phyloP scores from a whole-genome alignment of 1,140 invertebrate genomes.

The Drosophila lacteicornis region DNA sequence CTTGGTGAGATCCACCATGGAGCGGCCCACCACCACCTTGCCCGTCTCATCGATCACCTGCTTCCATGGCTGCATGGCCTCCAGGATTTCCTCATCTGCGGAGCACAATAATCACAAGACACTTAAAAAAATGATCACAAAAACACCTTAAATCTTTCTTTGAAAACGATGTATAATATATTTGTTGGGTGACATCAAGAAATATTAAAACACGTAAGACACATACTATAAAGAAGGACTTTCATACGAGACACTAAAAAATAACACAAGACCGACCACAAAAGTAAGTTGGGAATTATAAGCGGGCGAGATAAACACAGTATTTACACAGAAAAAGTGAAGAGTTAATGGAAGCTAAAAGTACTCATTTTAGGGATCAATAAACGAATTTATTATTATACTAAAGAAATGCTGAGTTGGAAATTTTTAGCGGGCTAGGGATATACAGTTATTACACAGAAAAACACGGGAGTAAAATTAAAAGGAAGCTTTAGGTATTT shows the following conservation, averaged over 20 bases:
- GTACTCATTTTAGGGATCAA: too few relatives aligned
- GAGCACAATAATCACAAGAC: slow-evolving; percentile 10
- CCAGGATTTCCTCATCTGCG: slow-evolving; percentile 83
- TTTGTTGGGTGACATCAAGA: too few relatives aligned
- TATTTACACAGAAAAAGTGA: neutral
- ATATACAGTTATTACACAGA: too few relatives aligned
- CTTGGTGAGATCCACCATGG: slow-evolving; percentile 87
- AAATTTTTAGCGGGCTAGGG: neutral
- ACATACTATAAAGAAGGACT: neutral
- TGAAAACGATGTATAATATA: too few relatives aligned
- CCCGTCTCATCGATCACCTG: slow-evolving; percentile 87
- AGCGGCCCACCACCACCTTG: slow-evolving; percentile 86
- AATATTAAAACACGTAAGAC: neutral
- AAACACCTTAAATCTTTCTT: neutral
- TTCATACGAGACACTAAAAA: neutral
- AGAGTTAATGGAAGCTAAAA: neutral
- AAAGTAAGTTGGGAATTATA: neutral
- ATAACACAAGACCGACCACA: neutral
- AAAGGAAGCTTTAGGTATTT: too few relatives aligned
- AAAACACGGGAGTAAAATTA: too few relatives aligned
- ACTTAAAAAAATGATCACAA: slow-evolving; percentile 4
- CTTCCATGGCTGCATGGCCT: slow-evolving; percentile 87
- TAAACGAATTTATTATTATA: too few relatives aligned
- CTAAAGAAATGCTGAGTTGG: too few relatives aligned
- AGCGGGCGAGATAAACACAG: neutral